These are phyloP conservation scores for Uria aalge DNA, from an alignment of 2,113 vertebrate species.

Conservation along the genomic window DNA sequence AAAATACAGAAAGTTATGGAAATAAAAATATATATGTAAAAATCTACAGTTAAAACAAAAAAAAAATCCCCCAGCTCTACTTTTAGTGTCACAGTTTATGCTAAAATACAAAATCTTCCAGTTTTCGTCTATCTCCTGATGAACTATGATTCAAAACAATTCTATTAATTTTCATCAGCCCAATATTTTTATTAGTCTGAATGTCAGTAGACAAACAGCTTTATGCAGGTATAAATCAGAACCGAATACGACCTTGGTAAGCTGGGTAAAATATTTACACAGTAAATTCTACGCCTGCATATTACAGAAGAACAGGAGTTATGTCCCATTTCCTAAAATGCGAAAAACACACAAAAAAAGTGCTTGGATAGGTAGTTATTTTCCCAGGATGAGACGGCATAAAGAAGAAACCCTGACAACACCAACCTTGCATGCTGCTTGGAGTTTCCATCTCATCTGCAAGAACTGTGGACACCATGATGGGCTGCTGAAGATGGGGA, in stretches of 20 bases:
- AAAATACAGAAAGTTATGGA: neutral
- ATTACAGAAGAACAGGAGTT: neutral
- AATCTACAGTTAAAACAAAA: neutral
- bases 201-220: neutral
- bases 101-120: neutral
- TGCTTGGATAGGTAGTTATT: neutral
- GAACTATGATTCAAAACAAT: neutral
- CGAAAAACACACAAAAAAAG: neutral
- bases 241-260: neutral
- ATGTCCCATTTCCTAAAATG: neutral
- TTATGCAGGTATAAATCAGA: neutral
- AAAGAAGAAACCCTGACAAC: neutral
- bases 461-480: slow-evolving; percentile 84
- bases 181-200: neutral
- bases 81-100: neutral
- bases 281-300: neutral
- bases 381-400: neutral
- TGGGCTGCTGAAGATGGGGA: slow-evolving; percentile 84
- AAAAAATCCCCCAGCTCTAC: neutral
- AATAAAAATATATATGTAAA: neutral
- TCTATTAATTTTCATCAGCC: neutral
- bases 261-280: neutral
- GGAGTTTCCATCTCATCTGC: slow-evolving; percentile 81
- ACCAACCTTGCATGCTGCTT: slow-evolving; percentile 81
- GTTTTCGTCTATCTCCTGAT: neutral